Evolutionary conservation across 2,888 invertebrate genomes (phyloP), one percentile per base, ranked within the genome.

Genomic region (Amiota minor): DNA sequence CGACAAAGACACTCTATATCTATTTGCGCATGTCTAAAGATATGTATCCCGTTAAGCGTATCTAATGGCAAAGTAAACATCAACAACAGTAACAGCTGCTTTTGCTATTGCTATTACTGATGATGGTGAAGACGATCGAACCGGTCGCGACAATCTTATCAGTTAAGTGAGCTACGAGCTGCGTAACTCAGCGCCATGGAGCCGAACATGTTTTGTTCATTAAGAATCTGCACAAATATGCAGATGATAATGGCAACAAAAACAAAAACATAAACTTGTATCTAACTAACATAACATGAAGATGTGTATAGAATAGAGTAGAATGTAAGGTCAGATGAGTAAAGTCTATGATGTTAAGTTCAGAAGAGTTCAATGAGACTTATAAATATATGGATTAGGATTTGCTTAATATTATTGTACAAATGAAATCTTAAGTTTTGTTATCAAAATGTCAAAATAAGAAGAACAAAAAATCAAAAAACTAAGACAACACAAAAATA

Each of bases 31-130:
- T 65, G 47, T 20, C 59, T 16, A 14, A 14, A 53, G 53, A 53
- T 16, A 59, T 59, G 59, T 59, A 35, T 46, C 65, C 49, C 65
- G 14, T 47, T 47, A 65, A 65, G 65, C 65, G 65, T 65, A 18
- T 12, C 65, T 65, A 65, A 49, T 65, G 65, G 18, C 12, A 47
- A 10, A 20, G 35, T 18, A 70, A 70, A 70, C 56, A 70, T 10
- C 10, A 10, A 56, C 35, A 53, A 56, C 46, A 70, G 35, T 35
- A 46, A 18, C 70, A 18, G 70, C 46, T 45, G 53, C 50, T 46
- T 45, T 23, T 23, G 47, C n/a, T 47, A 8, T 50, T 20, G 12
- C 11, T 50, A 45, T 16, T 4, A n/a, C 10, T 35, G 53, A 23
- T 65, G 62, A 45, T 47, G 68, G 53, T 68, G 68, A n/a, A 53